Evolutionary conservation across 2,888 invertebrate species (phyloP).

Genomic region (Dichetophora obliterata): DNA sequence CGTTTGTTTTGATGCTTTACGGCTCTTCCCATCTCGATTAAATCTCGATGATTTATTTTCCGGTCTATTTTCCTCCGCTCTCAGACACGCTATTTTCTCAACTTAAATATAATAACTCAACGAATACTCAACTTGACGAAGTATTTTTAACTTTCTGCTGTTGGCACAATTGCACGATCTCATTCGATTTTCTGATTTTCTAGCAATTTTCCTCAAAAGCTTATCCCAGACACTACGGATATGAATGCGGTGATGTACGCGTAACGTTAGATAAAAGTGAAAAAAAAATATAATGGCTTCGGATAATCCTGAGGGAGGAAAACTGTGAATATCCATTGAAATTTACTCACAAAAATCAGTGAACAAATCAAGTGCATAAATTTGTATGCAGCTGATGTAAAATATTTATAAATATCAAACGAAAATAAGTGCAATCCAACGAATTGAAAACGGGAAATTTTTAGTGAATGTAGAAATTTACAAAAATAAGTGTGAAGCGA

Average conservation of each 20-base stretch:
- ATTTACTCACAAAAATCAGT: neutral
- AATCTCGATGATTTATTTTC: neutral
- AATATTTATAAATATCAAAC: neutral
- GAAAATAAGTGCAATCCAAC: neutral
- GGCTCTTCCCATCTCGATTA: neutral
- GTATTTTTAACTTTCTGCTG: neutral
- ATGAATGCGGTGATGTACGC: conserved; percentile 45
- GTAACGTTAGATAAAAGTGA: conserved; percentile 48
- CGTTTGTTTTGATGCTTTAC: neutral
- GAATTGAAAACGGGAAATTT: neutral
- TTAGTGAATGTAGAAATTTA: neutral
- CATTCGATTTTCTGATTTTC: conserved; percentile 36
- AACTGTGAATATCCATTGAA: neutral
- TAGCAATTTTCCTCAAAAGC: conserved; percentile 42
- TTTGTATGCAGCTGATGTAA: neutral
- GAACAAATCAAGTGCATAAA: neutral
- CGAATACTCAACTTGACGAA: conserved; percentile 27
- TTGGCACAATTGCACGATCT: conserved; percentile 33
- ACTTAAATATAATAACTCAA: conserved; percentile 28
- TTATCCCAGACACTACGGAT: conserved; percentile 40
- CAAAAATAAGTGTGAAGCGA: neutral
- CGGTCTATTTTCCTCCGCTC: neutral
- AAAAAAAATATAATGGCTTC: conserved; percentile 42
- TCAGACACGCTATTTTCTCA: neutral
- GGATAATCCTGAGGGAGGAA: conserved; percentile 33